Evolutionary conservation across 2,797 vertebrate species (phyloP), one percentile per base, ranked within the genome.

Genomic region (Clarias laeviceps): DNA sequence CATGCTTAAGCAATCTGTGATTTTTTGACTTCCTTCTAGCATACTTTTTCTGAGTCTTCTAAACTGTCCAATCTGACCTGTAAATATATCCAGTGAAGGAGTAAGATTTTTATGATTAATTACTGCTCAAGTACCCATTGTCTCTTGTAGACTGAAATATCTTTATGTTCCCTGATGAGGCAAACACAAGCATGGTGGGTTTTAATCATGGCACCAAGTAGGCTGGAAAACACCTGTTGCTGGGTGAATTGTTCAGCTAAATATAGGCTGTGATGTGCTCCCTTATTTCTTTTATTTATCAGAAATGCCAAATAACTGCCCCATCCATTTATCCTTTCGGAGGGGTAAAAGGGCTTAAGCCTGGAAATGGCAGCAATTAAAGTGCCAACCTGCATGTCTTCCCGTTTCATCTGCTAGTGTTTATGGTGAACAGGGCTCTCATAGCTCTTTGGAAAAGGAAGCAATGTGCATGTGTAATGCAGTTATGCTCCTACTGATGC

Each of bases 401-500:
- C 84, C 74, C 45, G 17, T 72, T 87, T 88, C 87, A 85, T 88
- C 87, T 88, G 81, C 86, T 88, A 77, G 91, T 91, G 92, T 94
- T 94, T 93, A 92, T 92, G 90, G 88, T 85, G 92, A 94, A 88
- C 93, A 92, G 93, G 87, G 92, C 88, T 91, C 91, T 88, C 92
- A 88, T 92, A 92, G 91, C 92, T 91, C 91, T 90, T 91, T 90
- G 92, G 90, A 82, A 91, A 92, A 92, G 94, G 93, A 94, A 95
- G 93, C 94, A 93, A 93, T 91, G 93, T 92, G 91, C 56, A 78
- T 91, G 92, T 91, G 91, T 95, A 95, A 96, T 93, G 91, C 89
- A 92, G 94, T 96, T 95, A 95, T 79, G 86, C 91, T 90, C 91
- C 91, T 92, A 92, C 94, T 95, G 94, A 94, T 94, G 93, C 94